A percentile compares a stretch with the other conserved stretches of the same genome.
phyloP scores from a whole-genome alignment of 2,797 vertebrate genomes.

The Semotilus atromaculatus region DNA sequence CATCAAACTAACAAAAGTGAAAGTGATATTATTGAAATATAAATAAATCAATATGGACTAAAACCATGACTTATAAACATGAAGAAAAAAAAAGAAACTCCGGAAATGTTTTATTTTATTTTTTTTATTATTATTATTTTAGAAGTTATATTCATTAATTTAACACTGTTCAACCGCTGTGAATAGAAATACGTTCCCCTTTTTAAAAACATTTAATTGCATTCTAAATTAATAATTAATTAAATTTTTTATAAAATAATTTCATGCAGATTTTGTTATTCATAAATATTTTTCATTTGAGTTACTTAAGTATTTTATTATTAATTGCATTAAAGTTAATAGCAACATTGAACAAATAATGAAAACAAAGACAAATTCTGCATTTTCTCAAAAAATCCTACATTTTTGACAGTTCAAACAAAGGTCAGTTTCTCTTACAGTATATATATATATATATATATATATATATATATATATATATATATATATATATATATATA shows the following conservation, averaged over 20 bases:
- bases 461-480: neutral
- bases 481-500: neutral
- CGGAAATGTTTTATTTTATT: too few species aligned
- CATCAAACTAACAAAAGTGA: neutral
- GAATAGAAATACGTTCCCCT: too few species aligned
- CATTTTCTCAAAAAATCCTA: neutral
- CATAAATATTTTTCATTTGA: neutral
- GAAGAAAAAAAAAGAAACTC: too few species aligned
- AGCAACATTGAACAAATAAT: neutral
- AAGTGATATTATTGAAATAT: neutral
- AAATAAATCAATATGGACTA: too few species aligned
- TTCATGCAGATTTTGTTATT: neutral
- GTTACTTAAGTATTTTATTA: neutral
- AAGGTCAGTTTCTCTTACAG: too few species aligned
- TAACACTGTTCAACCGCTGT: neutral
- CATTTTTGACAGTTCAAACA: too few species aligned
- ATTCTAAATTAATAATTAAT: neutral
- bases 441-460: neutral
- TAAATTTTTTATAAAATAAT: too few species aligned
- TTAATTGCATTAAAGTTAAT: neutral
- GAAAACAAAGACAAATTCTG: neutral
- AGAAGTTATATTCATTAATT: neutral
- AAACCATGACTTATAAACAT: neutral
- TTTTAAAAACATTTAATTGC: neutral
- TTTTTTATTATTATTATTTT: neutral